phyloP scores from a whole-genome alignment of 1,140 invertebrate species.

The Diorhabda carinulata region DNA sequence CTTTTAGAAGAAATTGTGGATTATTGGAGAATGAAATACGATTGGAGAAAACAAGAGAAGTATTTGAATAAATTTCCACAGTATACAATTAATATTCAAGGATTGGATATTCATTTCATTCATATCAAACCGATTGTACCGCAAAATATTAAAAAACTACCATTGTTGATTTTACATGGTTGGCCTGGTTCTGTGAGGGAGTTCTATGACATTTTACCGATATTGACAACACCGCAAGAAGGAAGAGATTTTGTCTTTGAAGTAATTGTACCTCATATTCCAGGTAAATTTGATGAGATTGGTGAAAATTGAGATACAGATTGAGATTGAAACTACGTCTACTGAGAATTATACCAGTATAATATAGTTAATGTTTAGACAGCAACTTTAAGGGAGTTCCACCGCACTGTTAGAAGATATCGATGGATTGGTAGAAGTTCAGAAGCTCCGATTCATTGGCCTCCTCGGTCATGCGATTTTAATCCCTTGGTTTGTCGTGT shows the following conservation, averaged over 20 bases:
- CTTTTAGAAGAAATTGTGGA: constrained; percentile 67
- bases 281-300: constrained; percentile 54
- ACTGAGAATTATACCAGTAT: too few species aligned
- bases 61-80: constrained; percentile 69
- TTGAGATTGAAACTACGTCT: too few species aligned
- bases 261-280: constrained; percentile 68
- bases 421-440: too few species aligned
- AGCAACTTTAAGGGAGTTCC: too few species aligned
- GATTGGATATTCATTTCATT: constrained; percentile 57
- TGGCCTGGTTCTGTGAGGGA: constrained; percentile 89
- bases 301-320: neutral
- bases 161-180: constrained; percentile 77
- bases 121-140: constrained; percentile 55
- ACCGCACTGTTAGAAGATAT: too few species aligned
- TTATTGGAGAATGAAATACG: constrained; percentile 73
- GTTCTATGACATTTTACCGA: constrained; percentile 77
- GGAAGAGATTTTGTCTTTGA: constrained; percentile 71
- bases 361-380: too few species aligned
- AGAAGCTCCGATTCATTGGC: too few species aligned
- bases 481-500: too few species aligned
- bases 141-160: constrained; percentile 41
- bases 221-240: constrained; percentile 52
- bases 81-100: constrained; percentile 69
- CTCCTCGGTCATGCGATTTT: too few species aligned
- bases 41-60: constrained; percentile 67